These are phyloP conservation scores for Flexamia atlantica DNA, from an alignment of 2,888 invertebrate genomes.

Conservation along the genomic window DNA sequence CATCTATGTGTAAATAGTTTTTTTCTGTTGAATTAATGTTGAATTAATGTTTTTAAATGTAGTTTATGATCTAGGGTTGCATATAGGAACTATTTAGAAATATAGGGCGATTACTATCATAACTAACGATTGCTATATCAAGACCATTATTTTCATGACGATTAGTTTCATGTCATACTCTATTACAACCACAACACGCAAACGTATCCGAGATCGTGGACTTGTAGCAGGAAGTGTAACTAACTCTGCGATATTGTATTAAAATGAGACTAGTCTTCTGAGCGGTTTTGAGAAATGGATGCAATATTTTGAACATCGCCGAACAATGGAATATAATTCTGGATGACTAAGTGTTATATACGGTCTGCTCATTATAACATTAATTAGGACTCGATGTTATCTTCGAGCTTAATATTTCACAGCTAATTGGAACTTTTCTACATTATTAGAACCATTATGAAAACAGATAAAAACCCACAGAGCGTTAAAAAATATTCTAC, in stretches of 20 bases:
- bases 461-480: slow-evolving; percentile 5
- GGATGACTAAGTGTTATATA: slow-evolving; percentile 29
- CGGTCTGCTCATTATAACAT: slow-evolving; percentile 31
- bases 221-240: background rate
- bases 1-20: no score
- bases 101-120: no score
- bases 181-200: background rate
- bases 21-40: no score
- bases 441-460: slow-evolving; percentile 11
- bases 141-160: no score
- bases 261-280: slow-evolving; percentile 3
- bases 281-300: slow-evolving; percentile 27
- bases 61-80: no score
- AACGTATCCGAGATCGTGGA: no score
- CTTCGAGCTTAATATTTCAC: slow-evolving; percentile 23
- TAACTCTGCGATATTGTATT: slow-evolving; percentile 1
- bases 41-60: no score
- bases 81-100: no score
- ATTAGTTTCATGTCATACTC: no score
- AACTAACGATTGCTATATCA: no score
- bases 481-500: background rate
- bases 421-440: slow-evolving; percentile 43
- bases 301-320: slow-evolving; percentile 32
- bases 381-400: slow-evolving; percentile 43
- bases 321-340: slow-evolving; percentile 35